phyloP scores from a whole-genome alignment of 1,140 invertebrate genomes.

The Drosophila chauvacae region DNA sequence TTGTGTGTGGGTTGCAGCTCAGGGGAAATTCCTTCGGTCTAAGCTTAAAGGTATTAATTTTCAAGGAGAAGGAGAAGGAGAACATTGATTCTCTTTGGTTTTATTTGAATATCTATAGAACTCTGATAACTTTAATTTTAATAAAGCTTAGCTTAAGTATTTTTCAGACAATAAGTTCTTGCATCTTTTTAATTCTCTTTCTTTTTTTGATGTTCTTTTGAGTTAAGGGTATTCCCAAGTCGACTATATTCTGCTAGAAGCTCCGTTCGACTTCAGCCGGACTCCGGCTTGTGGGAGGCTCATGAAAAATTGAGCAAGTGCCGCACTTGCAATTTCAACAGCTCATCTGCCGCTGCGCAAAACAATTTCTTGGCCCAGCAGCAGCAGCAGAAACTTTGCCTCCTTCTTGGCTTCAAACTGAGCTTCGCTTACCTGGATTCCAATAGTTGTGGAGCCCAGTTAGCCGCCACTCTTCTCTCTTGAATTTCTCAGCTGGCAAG shows the following conservation, averaged over 20 bases:
- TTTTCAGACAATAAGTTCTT: not conserved
- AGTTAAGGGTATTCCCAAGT: conserved; percentile 12
- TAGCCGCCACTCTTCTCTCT: conserved; percentile 13
- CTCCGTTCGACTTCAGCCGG: conserved; percentile 14
- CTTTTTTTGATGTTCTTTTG: not conserved
- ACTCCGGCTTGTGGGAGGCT: conserved; percentile 68
- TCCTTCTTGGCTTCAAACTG: conserved; percentile 5
- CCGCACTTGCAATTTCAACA: conserved; percentile 82
- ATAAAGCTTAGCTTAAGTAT: not conserved
- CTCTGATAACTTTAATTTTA: not conserved
- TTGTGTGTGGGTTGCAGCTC: conserved; percentile 66
- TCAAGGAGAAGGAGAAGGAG: too few species aligned
- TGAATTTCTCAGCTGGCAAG: conserved; percentile 31
- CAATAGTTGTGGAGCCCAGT: conserved; percentile 13
- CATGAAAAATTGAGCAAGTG: conserved; percentile 83
- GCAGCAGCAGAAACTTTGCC: conserved; percentile 45
- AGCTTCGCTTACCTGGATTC: conserved; percentile 1
- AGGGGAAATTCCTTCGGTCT: conserved; percentile 27
- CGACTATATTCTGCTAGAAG: not conserved
- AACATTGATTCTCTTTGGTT: not conserved
- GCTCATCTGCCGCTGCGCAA: conserved; percentile 76
- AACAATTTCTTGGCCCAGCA: conserved; percentile 63
- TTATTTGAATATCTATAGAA: too few species aligned
- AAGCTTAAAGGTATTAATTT: conserved; percentile 15
- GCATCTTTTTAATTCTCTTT: too few species aligned